These are phyloP conservation scores for Bombus confusus DNA, from an alignment of 1,140 invertebrate genomes.

Conservation along the genomic window DNA sequence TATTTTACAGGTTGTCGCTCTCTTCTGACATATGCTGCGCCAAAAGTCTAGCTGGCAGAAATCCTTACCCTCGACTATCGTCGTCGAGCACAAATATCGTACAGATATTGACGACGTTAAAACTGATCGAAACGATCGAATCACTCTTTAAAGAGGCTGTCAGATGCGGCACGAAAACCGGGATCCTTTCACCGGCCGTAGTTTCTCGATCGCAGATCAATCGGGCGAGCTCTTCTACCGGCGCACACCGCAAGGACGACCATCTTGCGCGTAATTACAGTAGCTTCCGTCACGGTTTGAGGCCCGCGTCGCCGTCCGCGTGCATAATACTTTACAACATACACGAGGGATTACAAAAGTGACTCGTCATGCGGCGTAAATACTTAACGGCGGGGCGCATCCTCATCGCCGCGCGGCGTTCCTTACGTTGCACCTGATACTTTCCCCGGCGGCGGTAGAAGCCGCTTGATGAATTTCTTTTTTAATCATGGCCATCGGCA, in stretches of 20 bases:
- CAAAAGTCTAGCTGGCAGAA: too few relatives aligned
- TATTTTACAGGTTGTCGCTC: too few relatives aligned
- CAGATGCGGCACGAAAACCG: constrained; percentile 30
- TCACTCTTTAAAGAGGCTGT: neutral
- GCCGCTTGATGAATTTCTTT: constrained; percentile 69
- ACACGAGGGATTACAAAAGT: constrained; percentile 71
- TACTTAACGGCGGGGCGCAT: constrained; percentile 68
- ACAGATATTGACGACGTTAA: neutral
- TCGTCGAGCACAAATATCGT: neutral
- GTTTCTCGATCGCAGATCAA: constrained; percentile 62
- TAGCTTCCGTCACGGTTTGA: constrained; percentile 69
- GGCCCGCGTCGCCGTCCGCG: constrained; percentile 61
- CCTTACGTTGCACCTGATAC: constrained; percentile 70
- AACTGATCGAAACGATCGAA: constrained; percentile 12
- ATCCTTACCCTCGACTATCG: too few relatives aligned
- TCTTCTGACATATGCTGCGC: too few relatives aligned
- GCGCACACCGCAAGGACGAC: constrained; percentile 40
- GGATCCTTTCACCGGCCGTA: constrained; percentile 55
- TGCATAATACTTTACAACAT: constrained; percentile 71
- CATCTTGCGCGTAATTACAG: constrained; percentile 71
- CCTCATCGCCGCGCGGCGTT: constrained; percentile 46
- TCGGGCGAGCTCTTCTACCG: constrained; percentile 31
- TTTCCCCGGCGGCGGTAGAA: constrained; percentile 50
- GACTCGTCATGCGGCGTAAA: constrained; percentile 74
- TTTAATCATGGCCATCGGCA: constrained; percentile 59